Evolutionary conservation across 2,113 vertebrate genomes (phyloP).

Genomic region (Gambusia holbrooki): DNA sequence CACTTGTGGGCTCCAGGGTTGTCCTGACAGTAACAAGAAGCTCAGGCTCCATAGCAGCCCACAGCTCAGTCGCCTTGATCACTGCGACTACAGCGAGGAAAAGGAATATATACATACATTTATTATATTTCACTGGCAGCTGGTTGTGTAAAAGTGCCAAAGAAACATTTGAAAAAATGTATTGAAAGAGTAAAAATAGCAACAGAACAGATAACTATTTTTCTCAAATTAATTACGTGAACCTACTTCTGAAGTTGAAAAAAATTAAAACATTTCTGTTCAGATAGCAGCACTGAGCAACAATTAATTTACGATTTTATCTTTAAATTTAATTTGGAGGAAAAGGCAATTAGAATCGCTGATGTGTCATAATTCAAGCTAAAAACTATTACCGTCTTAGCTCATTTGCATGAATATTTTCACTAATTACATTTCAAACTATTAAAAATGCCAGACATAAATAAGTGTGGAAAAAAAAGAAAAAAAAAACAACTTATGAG

Average conservation of each 20-base stretch:
- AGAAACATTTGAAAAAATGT: neutral
- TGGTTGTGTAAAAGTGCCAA: neutral
- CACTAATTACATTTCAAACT: neutral
- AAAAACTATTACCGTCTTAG: neutral
- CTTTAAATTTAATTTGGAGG: neutral
- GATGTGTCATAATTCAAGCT: neutral
- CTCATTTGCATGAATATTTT: neutral
- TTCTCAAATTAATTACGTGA: neutral
- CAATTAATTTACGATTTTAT: neutral
- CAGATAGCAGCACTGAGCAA: neutral
- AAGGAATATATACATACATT: neutral
- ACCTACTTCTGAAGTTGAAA: neutral
- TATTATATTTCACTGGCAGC: constrained; percentile 15
- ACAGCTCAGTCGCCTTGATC: constrained; percentile 87
- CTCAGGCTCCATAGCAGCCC: constrained; percentile 95
- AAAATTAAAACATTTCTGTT: neutral
- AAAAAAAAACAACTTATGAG: neutral
- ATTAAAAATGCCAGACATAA: too few relatives aligned
- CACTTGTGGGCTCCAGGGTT: constrained; percentile 71
- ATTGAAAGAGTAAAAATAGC: neutral
- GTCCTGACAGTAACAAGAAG: constrained; percentile 78
- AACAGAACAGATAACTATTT: neutral
- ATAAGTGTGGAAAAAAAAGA: neutral
- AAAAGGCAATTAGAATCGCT: neutral
- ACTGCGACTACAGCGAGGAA: constrained; percentile 64